A percentile compares a stretch with the other conserved stretches of the same genome.
These are phyloP conservation scores for Anastrepha ludens DNA, from an alignment of 1,140 invertebrate species.

Conservation along the genomic window DNA sequence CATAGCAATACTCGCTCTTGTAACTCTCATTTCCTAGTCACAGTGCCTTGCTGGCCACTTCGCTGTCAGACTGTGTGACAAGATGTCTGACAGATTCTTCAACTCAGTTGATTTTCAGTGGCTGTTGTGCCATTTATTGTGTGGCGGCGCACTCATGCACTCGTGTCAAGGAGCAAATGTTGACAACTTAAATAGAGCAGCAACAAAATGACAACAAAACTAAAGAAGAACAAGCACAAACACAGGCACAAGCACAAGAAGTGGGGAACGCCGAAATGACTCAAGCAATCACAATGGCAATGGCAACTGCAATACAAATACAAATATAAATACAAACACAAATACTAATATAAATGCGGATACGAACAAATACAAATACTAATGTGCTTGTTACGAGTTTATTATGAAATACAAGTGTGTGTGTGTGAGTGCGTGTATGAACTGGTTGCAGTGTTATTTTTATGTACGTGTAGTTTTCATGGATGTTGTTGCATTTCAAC, in stretches of 20 bases:
- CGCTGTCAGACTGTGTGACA: slow-evolving; percentile 2
- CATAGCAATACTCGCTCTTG: not conserved
- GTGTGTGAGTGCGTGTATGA: not conserved
- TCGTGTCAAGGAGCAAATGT: slow-evolving; percentile 47
- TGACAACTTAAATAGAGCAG: slow-evolving; percentile 49
- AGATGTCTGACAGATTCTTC: slow-evolving; percentile 47
- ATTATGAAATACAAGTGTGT: not conserved
- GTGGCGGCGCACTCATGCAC: slow-evolving; percentile 44
- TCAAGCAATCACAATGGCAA: slow-evolving; percentile 8
- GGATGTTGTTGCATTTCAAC: not conserved
- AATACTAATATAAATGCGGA: slow-evolving; percentile 26
- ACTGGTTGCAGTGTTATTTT: not conserved
- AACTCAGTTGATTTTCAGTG: slow-evolving; percentile 49
- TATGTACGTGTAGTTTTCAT: not conserved
- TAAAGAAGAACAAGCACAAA: not conserved
- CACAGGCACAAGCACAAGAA: not conserved
- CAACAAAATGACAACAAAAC: slow-evolving; percentile 40
- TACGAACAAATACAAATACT: slow-evolving; percentile 27
- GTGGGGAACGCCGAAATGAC: not conserved
- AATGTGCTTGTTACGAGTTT: not conserved
- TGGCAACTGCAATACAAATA: not conserved
- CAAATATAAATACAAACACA: not conserved
- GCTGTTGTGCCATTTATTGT: slow-evolving; percentile 39
- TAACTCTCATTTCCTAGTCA: too few species aligned
- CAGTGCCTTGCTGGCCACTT: slow-evolving; percentile 4